Conservation (phyloP, 2,888 invertebrate species). For the Phortica magna region DNA sequence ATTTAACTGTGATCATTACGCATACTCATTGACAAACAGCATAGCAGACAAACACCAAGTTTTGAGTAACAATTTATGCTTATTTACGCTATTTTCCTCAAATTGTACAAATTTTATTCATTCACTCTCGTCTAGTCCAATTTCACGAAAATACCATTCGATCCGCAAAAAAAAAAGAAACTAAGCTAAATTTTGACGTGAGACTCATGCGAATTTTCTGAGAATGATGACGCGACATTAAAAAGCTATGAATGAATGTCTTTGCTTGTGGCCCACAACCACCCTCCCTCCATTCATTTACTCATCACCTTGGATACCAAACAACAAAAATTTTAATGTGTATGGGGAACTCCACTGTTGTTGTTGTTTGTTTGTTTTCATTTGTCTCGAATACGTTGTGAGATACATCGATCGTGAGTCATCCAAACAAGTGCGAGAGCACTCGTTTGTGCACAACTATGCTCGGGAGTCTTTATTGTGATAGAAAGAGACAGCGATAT, state of each 20-base stretch:
- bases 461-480: not conserved
- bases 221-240: constrained; percentile 71
- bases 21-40: constrained; percentile 23
- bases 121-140: not conserved
- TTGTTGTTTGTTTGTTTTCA: constrained; percentile 31
- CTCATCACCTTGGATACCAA: constrained; percentile 4
- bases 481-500: not conserved
- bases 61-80: constrained; percentile 39
- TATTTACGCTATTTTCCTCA: no score
- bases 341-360: constrained; percentile 65
- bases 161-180: constrained; percentile 34
- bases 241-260: constrained; percentile 65
- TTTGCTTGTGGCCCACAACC: constrained; percentile 37
- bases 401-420: constrained; percentile 38
- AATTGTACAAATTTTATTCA: no score
- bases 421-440: constrained; percentile 43
- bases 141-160: constrained; percentile 39
- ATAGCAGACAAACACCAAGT: not conserved
- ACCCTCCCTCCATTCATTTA: constrained; percentile 39
- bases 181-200: constrained; percentile 32
- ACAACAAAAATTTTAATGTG: not conserved
- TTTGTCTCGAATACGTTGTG: not conserved
- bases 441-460: not conserved
- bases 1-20: constrained; percentile 57
- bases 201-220: constrained; percentile 69